Conservation (phyloP, 2,888 invertebrate species). For the Hololepta plana region DNA sequence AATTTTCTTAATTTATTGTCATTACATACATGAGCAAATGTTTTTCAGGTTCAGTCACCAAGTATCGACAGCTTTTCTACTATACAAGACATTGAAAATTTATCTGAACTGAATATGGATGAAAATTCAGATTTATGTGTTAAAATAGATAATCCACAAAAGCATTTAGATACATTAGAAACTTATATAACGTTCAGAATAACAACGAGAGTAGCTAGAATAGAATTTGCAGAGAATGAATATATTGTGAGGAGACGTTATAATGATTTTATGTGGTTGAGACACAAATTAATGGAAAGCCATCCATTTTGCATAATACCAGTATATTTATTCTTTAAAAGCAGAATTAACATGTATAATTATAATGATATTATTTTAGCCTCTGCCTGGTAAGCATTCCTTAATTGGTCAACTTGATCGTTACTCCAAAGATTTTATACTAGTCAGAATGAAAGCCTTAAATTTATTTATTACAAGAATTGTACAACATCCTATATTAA, state of each 20-base stretch:
- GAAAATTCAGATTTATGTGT: conserved; percentile 40
- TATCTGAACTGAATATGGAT: conserved; percentile 34
- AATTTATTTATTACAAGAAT: conserved; percentile 46
- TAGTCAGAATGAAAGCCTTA: conserved; percentile 43
- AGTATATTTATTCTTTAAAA: conserved; percentile 26
- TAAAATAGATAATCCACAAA: conserved; percentile 53
- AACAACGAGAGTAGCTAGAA: conserved; percentile 44
- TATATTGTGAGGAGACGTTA: conserved; percentile 47
- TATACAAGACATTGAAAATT: conserved; percentile 34
- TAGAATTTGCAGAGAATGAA: conserved; percentile 42
- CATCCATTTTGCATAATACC: conserved; percentile 50
- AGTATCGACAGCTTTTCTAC: conserved; percentile 42
- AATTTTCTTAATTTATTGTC: conserved; percentile 6
- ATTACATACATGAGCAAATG: neutral
- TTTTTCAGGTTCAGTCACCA: conserved; percentile 33
- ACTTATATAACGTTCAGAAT: conserved; percentile 52
- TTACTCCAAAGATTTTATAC: conserved; percentile 51
- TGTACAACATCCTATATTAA: conserved; percentile 49
- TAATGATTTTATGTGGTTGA: conserved; percentile 54
- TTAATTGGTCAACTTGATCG: conserved; percentile 47
- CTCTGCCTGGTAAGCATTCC: conserved; percentile 51
- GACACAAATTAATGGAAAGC: conserved; percentile 42
- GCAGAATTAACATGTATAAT: conserved; percentile 2
- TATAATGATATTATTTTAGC: conserved; percentile 28
- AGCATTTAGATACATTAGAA: conserved; percentile 50